phyloP scores from a whole-genome alignment of 2,797 vertebrate genomes.

The Syncerus caffer region DNA sequence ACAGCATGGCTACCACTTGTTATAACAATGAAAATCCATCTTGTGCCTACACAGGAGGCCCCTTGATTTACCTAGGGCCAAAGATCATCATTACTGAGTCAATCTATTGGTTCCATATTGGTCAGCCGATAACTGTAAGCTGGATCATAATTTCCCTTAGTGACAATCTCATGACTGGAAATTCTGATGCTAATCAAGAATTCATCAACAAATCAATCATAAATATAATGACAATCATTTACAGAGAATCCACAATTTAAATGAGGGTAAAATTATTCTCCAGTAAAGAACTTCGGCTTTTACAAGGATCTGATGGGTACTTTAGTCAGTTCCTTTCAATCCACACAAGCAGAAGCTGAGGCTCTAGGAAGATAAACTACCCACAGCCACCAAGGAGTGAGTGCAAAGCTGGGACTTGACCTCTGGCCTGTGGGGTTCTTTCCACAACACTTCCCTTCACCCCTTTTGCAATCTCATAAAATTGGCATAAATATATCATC shows the following conservation, averaged over 20 bases:
- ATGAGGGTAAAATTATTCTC: background rate
- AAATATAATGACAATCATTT: background rate
- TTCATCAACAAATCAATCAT: constrained; percentile 19
- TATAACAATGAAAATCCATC: background rate
- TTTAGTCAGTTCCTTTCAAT: background rate
- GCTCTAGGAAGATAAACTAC: background rate
- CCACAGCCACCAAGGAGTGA: background rate
- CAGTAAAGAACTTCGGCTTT: background rate
- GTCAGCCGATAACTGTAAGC: background rate
- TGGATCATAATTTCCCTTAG: background rate
- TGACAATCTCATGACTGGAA: background rate
- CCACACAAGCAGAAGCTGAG: background rate
- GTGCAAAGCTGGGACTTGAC: background rate
- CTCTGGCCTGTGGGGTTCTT: background rate
- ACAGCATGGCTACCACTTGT: background rate
- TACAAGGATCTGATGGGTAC: background rate
- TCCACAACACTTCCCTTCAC: background rate
- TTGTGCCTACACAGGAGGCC: background rate
- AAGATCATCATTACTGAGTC: background rate
- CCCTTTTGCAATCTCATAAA: background rate
- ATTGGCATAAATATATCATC: background rate
- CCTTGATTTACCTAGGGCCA: background rate
- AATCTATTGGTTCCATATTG: background rate
- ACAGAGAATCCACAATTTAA: background rate
- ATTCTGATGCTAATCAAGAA: constrained; percentile 7